Percentiles rank a stretch among this genome's conserved stretches.
phyloP scores from a whole-genome alignment of 2,113 vertebrate species.

The Marcusenius ussheri region DNA sequence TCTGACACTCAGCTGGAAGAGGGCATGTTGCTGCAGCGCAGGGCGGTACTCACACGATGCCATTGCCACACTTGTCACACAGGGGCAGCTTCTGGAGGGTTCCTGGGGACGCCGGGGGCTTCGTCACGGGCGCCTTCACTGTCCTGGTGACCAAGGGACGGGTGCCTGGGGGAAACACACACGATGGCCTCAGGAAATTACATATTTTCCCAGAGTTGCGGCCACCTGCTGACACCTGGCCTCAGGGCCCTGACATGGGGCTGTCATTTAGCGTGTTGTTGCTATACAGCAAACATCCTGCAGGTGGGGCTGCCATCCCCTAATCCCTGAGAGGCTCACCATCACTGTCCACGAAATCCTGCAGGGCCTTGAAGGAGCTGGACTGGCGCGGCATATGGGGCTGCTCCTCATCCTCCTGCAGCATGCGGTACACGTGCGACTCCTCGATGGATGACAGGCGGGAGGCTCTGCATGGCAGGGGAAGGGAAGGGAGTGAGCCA shows the following conservation, averaged over 20 bases:
- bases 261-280: neutral
- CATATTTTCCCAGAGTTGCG: neutral
- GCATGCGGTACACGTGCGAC: conserved; percentile 89
- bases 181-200: neutral
- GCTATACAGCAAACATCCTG: neutral
- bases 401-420: conserved; percentile 71
- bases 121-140: conserved; percentile 80
- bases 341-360: conserved; percentile 83
- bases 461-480: conserved; percentile 61
- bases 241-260: neutral
- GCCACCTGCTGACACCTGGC: neutral
- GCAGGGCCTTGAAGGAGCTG: conserved; percentile 89
- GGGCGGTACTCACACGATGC: conserved; percentile 80
- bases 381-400: conserved; percentile 81
- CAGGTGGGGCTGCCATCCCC: neutral
- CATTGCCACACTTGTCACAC: conserved; percentile 92
- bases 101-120: conserved; percentile 58
- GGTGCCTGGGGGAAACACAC: conserved; percentile 60
- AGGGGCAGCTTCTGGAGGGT: conserved; percentile 82
- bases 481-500: neutral
- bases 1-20: neutral
- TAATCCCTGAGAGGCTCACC: conserved; percentile 54
- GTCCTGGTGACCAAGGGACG: conserved; percentile 77
- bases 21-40: neutral
- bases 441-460: conserved; percentile 65